Conservation (phyloP, 2,113 vertebrate species). For the Galbula dea region DNA sequence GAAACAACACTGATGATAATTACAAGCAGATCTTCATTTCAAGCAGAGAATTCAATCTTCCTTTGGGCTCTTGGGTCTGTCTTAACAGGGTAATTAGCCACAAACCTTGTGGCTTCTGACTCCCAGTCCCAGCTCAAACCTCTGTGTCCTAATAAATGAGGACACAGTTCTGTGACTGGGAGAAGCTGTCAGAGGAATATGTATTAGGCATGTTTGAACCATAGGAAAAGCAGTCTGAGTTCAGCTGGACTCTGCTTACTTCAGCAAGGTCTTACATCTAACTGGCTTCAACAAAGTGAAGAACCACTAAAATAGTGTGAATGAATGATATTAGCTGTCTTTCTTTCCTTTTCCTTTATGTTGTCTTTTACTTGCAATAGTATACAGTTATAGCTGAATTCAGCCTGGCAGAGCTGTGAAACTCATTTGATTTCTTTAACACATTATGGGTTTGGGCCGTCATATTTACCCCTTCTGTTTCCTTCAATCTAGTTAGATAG, state of each 20-base stretch:
- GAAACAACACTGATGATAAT: constrained; percentile 46
- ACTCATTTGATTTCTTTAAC: neutral
- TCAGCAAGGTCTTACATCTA: neutral
- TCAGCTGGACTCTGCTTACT: neutral
- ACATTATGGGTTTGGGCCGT: neutral
- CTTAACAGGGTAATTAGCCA: constrained; percentile 43
- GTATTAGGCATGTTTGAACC: neutral
- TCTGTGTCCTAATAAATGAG: constrained; percentile 17
- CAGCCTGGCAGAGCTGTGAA: neutral
- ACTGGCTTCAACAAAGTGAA: neutral
- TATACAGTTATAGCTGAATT: neutral
- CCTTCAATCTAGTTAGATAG: neutral
- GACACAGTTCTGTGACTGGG: neutral
- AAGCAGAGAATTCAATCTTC: constrained; percentile 56
- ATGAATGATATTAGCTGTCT: neutral
- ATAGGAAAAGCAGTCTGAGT: neutral
- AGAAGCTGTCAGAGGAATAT: neutral
- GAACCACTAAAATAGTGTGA: neutral
- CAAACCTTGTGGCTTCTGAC: constrained; percentile 18
- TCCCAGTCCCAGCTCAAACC: constrained; percentile 14
- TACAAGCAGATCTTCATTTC: constrained; percentile 54
- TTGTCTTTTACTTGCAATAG: neutral
- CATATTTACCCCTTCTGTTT: neutral
- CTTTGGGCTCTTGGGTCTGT: constrained; percentile 34
- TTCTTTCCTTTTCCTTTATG: neutral